phyloP scores from a whole-genome alignment of 1,140 invertebrate species.

The Drosophila equinoxialis region DNA sequence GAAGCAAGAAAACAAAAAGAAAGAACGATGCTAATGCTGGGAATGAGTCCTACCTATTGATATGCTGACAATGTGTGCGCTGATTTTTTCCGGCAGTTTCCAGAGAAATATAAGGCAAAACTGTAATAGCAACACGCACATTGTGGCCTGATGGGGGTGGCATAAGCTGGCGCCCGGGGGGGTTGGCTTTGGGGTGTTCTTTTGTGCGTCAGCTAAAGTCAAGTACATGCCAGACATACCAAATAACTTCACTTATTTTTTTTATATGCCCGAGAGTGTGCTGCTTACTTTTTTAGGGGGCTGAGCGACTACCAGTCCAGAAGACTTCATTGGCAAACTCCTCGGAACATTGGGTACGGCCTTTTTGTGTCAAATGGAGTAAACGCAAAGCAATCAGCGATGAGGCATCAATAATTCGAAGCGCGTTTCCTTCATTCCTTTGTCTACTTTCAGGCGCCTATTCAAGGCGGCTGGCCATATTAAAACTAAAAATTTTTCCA shows the following conservation, averaged over 20 bases:
- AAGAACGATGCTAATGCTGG: conserved; percentile 28
- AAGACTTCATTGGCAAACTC: background rate
- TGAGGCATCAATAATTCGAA: conserved; percentile 77
- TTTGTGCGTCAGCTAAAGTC: conserved; percentile 22
- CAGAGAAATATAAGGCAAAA: conserved; percentile 27
- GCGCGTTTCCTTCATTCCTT: conserved; percentile 55
- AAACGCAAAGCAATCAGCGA: conserved; percentile 77
- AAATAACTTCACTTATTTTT: conserved; percentile 76
- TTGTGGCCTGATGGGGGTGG: background rate
- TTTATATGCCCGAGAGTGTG: conserved; percentile 42
- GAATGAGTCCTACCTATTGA: conserved; percentile 45
- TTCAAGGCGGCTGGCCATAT: conserved; percentile 45
- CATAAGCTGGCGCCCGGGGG: background rate
- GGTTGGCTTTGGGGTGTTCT: conserved; percentile 1
- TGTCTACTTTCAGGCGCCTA: conserved; percentile 24
- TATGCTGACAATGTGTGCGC: conserved; percentile 76
- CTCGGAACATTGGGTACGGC: conserved; percentile 1
- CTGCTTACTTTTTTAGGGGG: conserved; percentile 25
- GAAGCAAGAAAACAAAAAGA: conserved; percentile 24
- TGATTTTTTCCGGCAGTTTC: conserved; percentile 49
- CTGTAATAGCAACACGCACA: conserved; percentile 49
- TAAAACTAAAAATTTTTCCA: conserved; percentile 71
- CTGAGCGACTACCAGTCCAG: conserved; percentile 1
- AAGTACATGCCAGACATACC: conserved; percentile 70
- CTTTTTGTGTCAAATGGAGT: conserved; percentile 72